These are phyloP conservation scores for Leucania comma DNA, from an alignment of 2,888 invertebrate species.

Conservation along the genomic window DNA sequence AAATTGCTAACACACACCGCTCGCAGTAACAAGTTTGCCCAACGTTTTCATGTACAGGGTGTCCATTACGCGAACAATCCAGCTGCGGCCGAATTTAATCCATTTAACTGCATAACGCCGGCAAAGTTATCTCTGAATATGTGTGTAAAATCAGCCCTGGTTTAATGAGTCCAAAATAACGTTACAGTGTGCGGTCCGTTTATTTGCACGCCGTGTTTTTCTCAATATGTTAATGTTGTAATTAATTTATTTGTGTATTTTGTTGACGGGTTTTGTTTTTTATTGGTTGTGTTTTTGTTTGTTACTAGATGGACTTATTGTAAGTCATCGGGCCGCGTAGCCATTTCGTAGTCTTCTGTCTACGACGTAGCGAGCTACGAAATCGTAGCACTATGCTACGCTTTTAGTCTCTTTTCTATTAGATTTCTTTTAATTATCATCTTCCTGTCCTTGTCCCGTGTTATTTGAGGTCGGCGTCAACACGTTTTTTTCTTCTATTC, in stretches of 20 bases:
- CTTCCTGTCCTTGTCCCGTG: too few species aligned
- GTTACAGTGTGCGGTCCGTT: conserved; percentile 67
- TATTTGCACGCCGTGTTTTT: conserved; percentile 71
- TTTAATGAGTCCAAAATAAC: conserved; percentile 84
- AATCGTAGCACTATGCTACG: conserved; percentile 17
- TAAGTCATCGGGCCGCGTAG: neutral
- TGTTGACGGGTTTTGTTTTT: conserved; percentile 27
- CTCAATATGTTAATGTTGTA: conserved; percentile 68
- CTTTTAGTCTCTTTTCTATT: too few species aligned
- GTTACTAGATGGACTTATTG: neutral
- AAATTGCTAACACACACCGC: conserved; percentile 60
- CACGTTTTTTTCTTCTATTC: too few species aligned
- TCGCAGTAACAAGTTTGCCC: conserved; percentile 73
- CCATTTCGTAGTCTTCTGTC: neutral
- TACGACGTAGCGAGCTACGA: neutral
- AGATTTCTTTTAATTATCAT: too few species aligned
- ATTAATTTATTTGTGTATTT: conserved; percentile 66
- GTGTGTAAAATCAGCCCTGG: conserved; percentile 81
- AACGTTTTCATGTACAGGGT: conserved; percentile 74
- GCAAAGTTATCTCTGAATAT: conserved; percentile 81
- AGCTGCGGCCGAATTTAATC: conserved; percentile 86
- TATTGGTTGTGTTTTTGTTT: conserved; percentile 6
- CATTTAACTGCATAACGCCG: conserved; percentile 83
- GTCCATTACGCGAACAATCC: conserved; percentile 84
- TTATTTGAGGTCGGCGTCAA: too few species aligned